phyloP scores from a whole-genome alignment of 2,113 vertebrate species.

The Cololabis saira region DNA sequence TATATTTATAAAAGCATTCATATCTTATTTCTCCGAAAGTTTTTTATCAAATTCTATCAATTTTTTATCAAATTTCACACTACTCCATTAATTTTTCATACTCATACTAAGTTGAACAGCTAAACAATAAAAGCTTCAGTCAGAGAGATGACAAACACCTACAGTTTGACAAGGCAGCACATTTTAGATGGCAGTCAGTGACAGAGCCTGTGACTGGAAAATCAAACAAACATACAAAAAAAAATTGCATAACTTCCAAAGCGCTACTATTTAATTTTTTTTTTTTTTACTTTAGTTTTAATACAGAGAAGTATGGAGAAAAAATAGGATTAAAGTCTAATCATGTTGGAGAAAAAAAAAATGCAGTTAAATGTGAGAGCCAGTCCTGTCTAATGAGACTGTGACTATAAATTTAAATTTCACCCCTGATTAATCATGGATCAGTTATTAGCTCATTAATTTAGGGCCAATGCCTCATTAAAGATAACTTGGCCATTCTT shows the following conservation, averaged over 20 bases:
- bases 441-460: constrained; percentile 24
- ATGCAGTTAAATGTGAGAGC: too few relatives aligned
- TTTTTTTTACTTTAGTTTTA: neutral
- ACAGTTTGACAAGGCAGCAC: constrained; percentile 1
- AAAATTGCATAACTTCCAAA: neutral
- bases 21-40: too few relatives aligned
- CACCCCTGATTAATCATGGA: constrained; percentile 25
- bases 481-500: constrained; percentile 14
- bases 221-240: neutral
- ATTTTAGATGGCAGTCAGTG: constrained; percentile 14
- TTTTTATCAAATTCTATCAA: too few relatives aligned
- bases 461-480: constrained; percentile 19
- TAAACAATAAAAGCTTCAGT: neutral
- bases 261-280: constrained; percentile 2
- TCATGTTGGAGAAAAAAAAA: too few relatives aligned
- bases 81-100: too few relatives aligned
- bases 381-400: neutral
- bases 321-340: constrained; percentile 11
- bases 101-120: neutral
- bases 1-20: too few relatives aligned
- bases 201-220: neutral
- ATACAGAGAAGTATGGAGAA: constrained; percentile 12
- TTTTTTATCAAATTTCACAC: too few relatives aligned
- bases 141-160: neutral
- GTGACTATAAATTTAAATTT: constrained; percentile 19